Evolutionary conservation across 2,797 vertebrate genomes (phyloP), one percentile per base, ranked within the genome.

Genomic region (Takifugu rubripes): DNA sequence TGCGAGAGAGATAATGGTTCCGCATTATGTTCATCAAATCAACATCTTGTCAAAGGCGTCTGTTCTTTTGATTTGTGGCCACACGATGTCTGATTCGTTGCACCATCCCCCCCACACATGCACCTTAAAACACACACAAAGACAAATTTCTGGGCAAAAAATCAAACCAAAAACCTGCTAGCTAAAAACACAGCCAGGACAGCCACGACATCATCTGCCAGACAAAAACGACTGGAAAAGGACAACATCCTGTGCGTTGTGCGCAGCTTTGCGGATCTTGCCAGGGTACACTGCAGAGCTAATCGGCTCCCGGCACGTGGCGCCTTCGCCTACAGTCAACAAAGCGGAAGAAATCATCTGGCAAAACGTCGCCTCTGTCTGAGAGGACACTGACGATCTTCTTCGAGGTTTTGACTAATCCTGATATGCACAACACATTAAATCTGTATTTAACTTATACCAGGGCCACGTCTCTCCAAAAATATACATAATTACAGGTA

Each of bases 331-430:
- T 86, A 77, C 86, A 88, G 76, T 70, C 87, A 80, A 82, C 85
- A 90, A 87, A 88, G 88, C 87, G 84, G 75, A 52, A 74, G 82
- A 81, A 87, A 85, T 90, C 87, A 88, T 89, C 87, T 89, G 88
- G 88, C 79, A 82, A 87, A 86, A 84, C 85, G 84, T 83, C 88
- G 87, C 87, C 89, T 88, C 84, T 87, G 85, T 85, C 88, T 27
- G 43, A 79, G 76, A 68, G 64, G 73, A 83, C 59, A 74, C 72
- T 79, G 81, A 83, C 84, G 77, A 81, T 83, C 78, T 70, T 84
- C 70, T 66, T 74, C 64, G 66, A 64, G 67, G 54, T 83, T 69
- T 52, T 69, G 29, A 57, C 56, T 63, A 60, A 79, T 78, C 69
- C 25, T 17, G 69, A 82, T 29, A 25, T 49, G 61, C 25, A 58